A percentile compares a stretch with the other conserved stretches of the same genome.
Conservation (phyloP, 2,888 invertebrate genomes). For the Drosophila demipolita region DNA sequence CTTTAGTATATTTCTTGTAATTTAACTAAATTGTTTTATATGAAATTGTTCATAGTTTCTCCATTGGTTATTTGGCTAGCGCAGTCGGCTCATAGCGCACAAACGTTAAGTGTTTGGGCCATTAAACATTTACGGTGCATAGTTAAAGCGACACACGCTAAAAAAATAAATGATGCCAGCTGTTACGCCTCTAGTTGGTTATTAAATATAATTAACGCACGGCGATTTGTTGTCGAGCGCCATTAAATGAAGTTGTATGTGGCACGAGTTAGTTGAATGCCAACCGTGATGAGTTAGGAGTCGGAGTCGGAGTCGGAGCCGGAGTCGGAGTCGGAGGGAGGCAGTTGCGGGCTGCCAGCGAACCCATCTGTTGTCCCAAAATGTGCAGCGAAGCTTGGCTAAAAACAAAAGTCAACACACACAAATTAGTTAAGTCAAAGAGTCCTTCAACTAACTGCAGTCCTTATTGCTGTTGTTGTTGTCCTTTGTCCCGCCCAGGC, state of each 20-base stretch:
- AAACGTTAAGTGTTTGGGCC: conserved; percentile 59
- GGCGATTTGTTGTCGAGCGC: conserved; percentile 65
- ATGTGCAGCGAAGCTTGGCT: conserved; percentile 67
- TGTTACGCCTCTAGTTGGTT: conserved; percentile 54
- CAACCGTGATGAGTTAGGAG: conserved; percentile 31
- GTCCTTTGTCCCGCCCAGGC: conserved; percentile 38
- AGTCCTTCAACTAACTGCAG: conserved; percentile 26
- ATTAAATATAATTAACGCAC: conserved; percentile 76
- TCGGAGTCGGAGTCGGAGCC: too few species aligned
- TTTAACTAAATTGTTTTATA: conserved; percentile 1
- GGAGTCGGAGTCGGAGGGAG: too few species aligned
- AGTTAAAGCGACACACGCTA: conserved; percentile 61
- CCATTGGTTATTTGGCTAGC: background rate
- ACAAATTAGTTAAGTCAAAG: conserved; percentile 31
- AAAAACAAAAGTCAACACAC: conserved; percentile 47
- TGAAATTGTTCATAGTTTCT: background rate
- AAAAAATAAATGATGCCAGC: conserved; percentile 49
- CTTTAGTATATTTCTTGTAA: background rate
- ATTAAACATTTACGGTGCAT: conserved; percentile 67
- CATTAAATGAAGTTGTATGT: conserved; percentile 70
- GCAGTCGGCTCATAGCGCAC: conserved; percentile 6
- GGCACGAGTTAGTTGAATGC: conserved; percentile 49
- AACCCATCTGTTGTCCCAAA: conserved; percentile 58
- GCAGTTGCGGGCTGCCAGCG: background rate
- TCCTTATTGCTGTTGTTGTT: conserved; percentile 18